Conservation (phyloP, 2,797 vertebrate species). For the Mus minutoides region DNA sequence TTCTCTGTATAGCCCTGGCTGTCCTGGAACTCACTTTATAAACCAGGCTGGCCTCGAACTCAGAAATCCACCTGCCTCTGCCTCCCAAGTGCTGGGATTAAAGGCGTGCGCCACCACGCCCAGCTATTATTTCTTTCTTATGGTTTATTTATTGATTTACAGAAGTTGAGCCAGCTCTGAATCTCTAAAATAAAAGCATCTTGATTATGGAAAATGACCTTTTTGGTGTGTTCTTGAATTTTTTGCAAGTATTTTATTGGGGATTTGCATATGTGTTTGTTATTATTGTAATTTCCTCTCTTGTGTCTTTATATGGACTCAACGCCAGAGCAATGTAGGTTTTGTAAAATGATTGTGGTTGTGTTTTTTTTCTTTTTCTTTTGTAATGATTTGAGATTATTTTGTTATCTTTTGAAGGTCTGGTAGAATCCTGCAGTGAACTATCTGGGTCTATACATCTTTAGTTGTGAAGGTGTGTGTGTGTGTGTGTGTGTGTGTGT, state of each 20-base stretch:
- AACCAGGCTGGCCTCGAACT: no score
- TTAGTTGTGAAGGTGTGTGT: background rate
- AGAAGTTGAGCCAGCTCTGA: background rate
- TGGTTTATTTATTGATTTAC: background rate
- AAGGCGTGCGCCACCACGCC: no score
- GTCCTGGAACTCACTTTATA: no score
- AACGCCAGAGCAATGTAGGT: background rate
- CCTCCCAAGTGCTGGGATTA: no score
- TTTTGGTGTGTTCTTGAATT: background rate
- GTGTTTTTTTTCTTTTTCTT: no score
- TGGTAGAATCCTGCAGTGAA: background rate
- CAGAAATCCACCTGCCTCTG: no score
- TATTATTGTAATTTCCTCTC: background rate
- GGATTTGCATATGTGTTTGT: background rate
- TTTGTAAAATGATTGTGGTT: background rate
- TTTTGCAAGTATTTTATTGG: background rate
- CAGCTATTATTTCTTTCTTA: background rate
- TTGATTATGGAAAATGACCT: background rate
- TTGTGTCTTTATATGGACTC: background rate
- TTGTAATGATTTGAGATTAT: background rate
- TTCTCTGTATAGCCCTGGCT: no score
- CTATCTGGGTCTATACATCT: background rate
- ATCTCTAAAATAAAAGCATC: background rate
- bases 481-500: background rate
- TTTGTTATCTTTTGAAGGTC: background rate